Conservation (phyloP, 2,888 invertebrate species). For the Dendrolimus pini region DNA sequence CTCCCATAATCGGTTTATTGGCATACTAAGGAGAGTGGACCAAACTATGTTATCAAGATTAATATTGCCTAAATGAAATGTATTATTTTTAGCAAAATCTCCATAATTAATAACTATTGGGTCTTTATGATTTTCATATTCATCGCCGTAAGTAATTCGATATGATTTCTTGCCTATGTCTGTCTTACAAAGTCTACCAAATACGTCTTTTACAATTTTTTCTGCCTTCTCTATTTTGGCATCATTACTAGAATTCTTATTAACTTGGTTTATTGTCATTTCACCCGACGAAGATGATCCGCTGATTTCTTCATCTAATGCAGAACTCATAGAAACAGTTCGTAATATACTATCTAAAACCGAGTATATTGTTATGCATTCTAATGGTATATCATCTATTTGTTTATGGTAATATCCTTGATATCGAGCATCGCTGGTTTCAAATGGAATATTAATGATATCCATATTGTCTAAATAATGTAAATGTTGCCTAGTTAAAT, state of each 20-base stretch:
- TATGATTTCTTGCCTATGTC: slow-evolving; percentile 41
- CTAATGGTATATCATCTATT: slow-evolving; percentile 44
- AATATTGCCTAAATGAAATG: slow-evolving; percentile 55
- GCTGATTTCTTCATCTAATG: slow-evolving; percentile 26
- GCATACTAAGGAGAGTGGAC: slow-evolving; percentile 44
- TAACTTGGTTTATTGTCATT: slow-evolving; percentile 20
- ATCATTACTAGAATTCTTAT: slow-evolving; percentile 18
- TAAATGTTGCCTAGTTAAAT: slow-evolving; percentile 61
- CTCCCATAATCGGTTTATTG: slow-evolving; percentile 50
- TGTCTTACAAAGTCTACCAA: slow-evolving; percentile 43
- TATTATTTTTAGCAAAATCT: slow-evolving; percentile 44
- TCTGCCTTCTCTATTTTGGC: slow-evolving; percentile 37
- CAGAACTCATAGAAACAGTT: slow-evolving; percentile 29
- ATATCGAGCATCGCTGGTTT: slow-evolving; percentile 19
- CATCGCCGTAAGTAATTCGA: slow-evolving; percentile 53
- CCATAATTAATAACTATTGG: slow-evolving; percentile 54
- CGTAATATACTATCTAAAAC: slow-evolving; percentile 49
- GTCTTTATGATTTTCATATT: slow-evolving; percentile 49
- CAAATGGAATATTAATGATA: slow-evolving; percentile 42
- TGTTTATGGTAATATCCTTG: slow-evolving; percentile 29
- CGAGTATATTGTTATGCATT: slow-evolving; percentile 50
- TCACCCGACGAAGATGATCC: slow-evolving; percentile 29
- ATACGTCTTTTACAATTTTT: slow-evolving; percentile 42
- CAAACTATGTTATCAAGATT: slow-evolving; percentile 49
- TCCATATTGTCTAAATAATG: slow-evolving; percentile 67